phyloP scores from a whole-genome alignment of 2,797 vertebrate species.

The Thunnus albacares region DNA sequence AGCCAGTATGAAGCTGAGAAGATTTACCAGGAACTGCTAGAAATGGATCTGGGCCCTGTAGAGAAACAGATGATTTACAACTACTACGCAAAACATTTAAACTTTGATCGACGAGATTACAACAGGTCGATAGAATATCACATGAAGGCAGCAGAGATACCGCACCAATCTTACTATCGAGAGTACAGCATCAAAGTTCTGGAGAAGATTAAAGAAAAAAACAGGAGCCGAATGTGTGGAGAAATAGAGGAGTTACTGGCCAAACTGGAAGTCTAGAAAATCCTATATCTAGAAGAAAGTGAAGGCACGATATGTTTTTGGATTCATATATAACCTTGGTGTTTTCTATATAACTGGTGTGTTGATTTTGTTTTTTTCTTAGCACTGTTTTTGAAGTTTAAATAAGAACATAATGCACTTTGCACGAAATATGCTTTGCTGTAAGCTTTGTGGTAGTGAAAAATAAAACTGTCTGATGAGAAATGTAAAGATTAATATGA shows the following conservation, averaged over 20 bases:
- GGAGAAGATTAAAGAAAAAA: conserved; percentile 41
- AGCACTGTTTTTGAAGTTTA: neutral
- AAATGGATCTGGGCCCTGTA: conserved; percentile 36
- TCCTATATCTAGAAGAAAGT: neutral
- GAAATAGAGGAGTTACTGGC: conserved; percentile 63
- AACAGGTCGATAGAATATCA: conserved; percentile 56
- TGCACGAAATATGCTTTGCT: neutral
- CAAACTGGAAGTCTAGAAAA: neutral
- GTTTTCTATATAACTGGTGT: too few relatives aligned
- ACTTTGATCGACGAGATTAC: neutral
- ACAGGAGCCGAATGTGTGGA: conserved; percentile 53
- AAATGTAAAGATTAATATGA: too few relatives aligned
- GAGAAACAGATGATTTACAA: conserved; percentile 65
- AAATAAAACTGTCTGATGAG: too few relatives aligned
- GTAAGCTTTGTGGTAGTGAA: too few relatives aligned
- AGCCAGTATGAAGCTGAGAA: conserved; percentile 39
- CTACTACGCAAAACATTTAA: conserved; percentile 63
- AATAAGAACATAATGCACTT: too few relatives aligned
- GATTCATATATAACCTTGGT: too few relatives aligned
- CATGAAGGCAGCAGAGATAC: conserved; percentile 72
- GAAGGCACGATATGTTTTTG: too few relatives aligned
- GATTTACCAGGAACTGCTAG: conserved; percentile 56
- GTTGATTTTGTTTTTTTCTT: too few relatives aligned
- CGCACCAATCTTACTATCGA: neutral
- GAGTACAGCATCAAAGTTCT: conserved; percentile 61